These are phyloP conservation scores for Drosophila sordidula DNA, from an alignment of 2,888 invertebrate species.

Conservation along the genomic window DNA sequence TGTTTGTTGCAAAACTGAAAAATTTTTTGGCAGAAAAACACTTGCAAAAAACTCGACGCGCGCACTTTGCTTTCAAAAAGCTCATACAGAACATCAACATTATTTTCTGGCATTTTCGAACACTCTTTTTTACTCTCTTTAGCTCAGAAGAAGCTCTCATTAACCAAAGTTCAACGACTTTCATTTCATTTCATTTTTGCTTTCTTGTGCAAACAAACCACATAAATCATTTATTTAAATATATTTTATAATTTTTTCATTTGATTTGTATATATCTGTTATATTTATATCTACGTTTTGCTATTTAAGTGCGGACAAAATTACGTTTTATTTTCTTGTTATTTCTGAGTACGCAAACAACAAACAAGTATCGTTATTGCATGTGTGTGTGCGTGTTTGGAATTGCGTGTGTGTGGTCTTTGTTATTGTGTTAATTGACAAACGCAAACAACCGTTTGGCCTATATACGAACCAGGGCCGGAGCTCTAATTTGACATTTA, in stretches of 20 bases:
- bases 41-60: constrained; percentile 78
- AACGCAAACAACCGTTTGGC: constrained; percentile 20
- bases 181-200: constrained; percentile 33
- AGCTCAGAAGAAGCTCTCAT: constrained; percentile 28
- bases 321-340: constrained; percentile 24
- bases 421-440: constrained; percentile 13
- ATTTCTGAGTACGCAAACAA: constrained; percentile 33
- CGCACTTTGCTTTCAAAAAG: constrained; percentile 61
- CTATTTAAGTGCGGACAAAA: neutral
- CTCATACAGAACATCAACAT: constrained; percentile 34
- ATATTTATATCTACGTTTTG: neutral
- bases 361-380: constrained; percentile 8
- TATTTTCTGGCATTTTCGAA: constrained; percentile 64
- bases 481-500: neutral
- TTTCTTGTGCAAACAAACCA: constrained; percentile 47
- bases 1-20: constrained; percentile 72
- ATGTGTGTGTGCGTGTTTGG: neutral
- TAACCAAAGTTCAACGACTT: constrained; percentile 69
- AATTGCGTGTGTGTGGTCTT: neutral
- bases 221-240: constrained; percentile 9
- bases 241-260: constrained; percentile 8
- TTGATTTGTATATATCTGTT: neutral
- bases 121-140: constrained; percentile 63
- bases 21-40: constrained; percentile 75
- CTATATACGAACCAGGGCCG: constrained; percentile 29